These are phyloP conservation scores for Xanthorhoe designata DNA, from an alignment of 2,888 invertebrate species.

Conservation along the genomic window DNA sequence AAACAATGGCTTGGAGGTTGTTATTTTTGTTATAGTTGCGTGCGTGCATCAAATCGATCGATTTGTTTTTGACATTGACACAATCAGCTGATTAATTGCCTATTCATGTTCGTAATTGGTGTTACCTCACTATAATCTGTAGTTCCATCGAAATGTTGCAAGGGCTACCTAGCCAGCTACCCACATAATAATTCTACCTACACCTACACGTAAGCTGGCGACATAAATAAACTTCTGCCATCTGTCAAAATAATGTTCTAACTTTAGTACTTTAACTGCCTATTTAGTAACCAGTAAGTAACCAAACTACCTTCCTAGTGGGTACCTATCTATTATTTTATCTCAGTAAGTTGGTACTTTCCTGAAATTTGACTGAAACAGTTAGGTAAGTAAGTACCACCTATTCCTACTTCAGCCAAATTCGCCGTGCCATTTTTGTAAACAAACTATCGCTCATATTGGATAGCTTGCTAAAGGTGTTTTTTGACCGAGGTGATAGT, in stretches of 20 bases:
- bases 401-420: neutral
- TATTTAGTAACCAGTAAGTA: conserved; percentile 5
- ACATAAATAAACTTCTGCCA: conserved; percentile 34
- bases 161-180: conserved; percentile 28
- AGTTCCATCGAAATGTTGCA: conserved; percentile 34
- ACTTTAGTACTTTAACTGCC: conserved; percentile 17
- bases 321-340: too few species aligned
- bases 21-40: conserved; percentile 42
- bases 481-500: too few species aligned
- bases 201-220: conserved; percentile 36
- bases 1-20: conserved; percentile 48
- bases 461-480: too few species aligned
- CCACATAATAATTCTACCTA: conserved; percentile 29
- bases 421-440: too few species aligned
- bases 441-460: too few species aligned
- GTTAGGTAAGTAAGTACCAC: neutral
- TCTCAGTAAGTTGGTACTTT: too few species aligned
- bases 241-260: conserved; percentile 36
- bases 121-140: conserved; percentile 23
- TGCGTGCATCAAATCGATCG: conserved; percentile 46
- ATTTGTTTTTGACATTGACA: conserved; percentile 50
- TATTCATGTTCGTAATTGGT: conserved; percentile 26
- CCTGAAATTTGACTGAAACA: too few species aligned
- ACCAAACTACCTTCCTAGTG: too few species aligned
- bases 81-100: conserved; percentile 36